Percentiles rank a stretch among this genome's conserved stretches.
phyloP scores from a whole-genome alignment of 2,113 vertebrate species.

The Actenoides lindsayi region DNA sequence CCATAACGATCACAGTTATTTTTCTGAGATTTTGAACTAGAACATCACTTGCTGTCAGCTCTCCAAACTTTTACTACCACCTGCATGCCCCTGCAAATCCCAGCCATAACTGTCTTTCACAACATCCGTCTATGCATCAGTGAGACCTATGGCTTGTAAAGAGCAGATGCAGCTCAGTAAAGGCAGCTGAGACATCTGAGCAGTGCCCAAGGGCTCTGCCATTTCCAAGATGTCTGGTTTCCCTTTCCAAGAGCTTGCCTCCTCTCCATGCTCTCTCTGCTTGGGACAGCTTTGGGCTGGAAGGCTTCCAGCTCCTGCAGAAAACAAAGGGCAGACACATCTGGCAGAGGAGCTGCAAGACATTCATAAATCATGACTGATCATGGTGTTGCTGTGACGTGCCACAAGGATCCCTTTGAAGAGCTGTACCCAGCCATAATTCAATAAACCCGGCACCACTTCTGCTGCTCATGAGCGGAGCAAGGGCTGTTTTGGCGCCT shows the following conservation, averaged over 20 bases:
- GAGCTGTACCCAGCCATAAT: background rate
- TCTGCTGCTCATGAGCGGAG: accelerated
- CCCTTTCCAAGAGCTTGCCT: slow-evolving; percentile 18
- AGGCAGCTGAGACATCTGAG: background rate
- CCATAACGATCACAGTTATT: background rate
- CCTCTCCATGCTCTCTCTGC: background rate
- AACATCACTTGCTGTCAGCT: slow-evolving; percentile 38
- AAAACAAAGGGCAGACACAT: slow-evolving; percentile 52
- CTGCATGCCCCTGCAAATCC: slow-evolving; percentile 43
- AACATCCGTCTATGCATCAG: background rate
- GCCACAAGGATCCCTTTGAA: slow-evolving; percentile 17
- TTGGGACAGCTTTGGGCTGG: background rate
- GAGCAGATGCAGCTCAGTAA: slow-evolving; percentile 20
- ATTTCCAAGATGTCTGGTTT: background rate
- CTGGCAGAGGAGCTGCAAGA: slow-evolving; percentile 32
- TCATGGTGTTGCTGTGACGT: background rate
- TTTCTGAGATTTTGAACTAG: background rate
- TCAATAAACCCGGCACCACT: background rate
- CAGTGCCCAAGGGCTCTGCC: slow-evolving; percentile 30
- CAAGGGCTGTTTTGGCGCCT: accelerated
- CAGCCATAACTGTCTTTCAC: slow-evolving; percentile 9
- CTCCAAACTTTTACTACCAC: slow-evolving; percentile 35
- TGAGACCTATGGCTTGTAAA: slow-evolving; percentile 23
- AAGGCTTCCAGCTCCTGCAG: background rate
- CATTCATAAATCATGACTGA: background rate